Conservation (phyloP, 92 coral and sea anemone species). For the Porites divaricata region DNA sequence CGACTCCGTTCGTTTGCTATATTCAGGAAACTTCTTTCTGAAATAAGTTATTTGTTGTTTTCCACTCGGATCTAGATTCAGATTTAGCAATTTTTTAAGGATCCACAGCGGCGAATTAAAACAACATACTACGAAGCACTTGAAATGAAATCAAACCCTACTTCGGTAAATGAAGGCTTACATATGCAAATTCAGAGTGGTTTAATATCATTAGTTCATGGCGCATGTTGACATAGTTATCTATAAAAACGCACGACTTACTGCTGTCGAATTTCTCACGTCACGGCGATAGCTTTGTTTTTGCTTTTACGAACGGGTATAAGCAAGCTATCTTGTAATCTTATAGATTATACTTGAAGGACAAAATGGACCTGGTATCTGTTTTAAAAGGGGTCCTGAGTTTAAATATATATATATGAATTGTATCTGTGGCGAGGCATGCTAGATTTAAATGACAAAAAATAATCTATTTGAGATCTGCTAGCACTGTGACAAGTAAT, state of each 20-base stretch:
- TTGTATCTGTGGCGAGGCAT: background rate
- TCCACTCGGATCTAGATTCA: background rate
- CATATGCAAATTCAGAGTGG: conserved; percentile 39
- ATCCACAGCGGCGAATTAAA: background rate
- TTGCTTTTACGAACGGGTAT: no score
- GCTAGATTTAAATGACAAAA: background rate
- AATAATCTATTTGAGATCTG: background rate
- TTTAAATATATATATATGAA: conserved; percentile 1
- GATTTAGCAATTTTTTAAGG: background rate
- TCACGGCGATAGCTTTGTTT: background rate
- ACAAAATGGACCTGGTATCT: background rate
- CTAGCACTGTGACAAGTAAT: background rate
- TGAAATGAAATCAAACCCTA: conserved; percentile 21
- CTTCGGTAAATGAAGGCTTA: conserved; percentile 15
- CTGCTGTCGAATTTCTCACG: conserved; percentile 23
- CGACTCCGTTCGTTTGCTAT: background rate
- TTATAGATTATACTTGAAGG: background rate
- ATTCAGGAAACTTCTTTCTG: background rate
- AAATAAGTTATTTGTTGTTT: conserved; percentile 12
- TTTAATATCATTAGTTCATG: conserved; percentile 27
- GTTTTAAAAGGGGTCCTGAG: background rate
- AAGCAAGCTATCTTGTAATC: no score
- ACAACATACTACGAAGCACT: conserved; percentile 13
- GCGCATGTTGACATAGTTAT: conserved; percentile 38
- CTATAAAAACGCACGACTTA: conserved; percentile 6